Conservation (phyloP, 2,113 vertebrate genomes). For the Chlorodrepanis virens region DNA sequence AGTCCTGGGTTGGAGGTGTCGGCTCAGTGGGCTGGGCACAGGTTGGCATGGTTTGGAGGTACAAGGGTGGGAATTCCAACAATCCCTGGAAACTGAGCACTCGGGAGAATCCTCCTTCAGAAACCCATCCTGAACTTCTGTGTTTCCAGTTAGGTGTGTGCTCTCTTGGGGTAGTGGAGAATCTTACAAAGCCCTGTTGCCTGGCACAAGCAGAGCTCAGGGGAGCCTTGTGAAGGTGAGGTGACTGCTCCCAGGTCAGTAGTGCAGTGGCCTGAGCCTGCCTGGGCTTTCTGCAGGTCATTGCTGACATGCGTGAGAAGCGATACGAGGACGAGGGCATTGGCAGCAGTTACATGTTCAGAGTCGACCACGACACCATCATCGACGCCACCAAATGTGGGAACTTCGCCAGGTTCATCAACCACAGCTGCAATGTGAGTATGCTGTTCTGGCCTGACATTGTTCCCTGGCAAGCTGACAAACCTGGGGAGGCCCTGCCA, state of each 20-base stretch:
- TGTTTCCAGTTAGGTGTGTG: not conserved
- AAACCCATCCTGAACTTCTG: not conserved
- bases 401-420: constrained; percentile 98
- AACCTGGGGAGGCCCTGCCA: not conserved
- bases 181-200: accelerated
- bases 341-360: constrained; percentile 99
- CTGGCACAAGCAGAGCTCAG: not conserved
- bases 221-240: not conserved
- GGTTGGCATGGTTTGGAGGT: not conserved
- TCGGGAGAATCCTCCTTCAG: not conserved
- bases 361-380: constrained; percentile 98
- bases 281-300: constrained; percentile 78
- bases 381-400: constrained; percentile 97
- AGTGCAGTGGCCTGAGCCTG: not conserved
- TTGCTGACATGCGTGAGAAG: constrained; percentile 98
- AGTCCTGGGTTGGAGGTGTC: accelerated
- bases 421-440: constrained; percentile 99
- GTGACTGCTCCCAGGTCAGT: not conserved
- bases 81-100: not conserved
- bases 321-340: constrained; percentile 97
- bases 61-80: not conserved
- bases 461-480: not conserved
- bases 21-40: not conserved
- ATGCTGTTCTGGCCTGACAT: accelerated
- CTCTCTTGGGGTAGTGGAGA: not conserved